Percentiles rank a stretch among this genome's conserved stretches.
phyloP scores from a whole-genome alignment of 1,140 invertebrate species.

The Pogonus chalceus region DNA sequence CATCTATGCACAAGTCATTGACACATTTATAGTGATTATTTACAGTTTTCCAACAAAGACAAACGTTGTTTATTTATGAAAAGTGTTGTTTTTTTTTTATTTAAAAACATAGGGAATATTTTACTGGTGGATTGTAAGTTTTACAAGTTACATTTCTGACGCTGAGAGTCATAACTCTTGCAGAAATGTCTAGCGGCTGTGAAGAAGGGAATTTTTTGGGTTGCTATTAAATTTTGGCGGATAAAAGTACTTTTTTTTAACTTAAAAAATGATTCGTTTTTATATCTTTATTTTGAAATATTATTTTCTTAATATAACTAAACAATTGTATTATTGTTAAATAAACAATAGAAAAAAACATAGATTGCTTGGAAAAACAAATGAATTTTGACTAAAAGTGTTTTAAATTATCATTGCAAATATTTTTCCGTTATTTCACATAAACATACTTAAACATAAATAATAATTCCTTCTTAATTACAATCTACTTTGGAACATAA shows the following conservation, averaged over 20 bases:
- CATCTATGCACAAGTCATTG: conserved; percentile 9
- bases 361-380: too few relatives aligned
- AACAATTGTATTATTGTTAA: too few relatives aligned
- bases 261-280: too few relatives aligned
- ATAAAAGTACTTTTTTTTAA: background rate
- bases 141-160: background rate
- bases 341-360: too few relatives aligned
- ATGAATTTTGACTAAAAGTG: too few relatives aligned
- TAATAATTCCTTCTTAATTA: too few relatives aligned
- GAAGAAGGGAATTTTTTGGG: background rate
- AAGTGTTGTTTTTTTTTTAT: background rate
- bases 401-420: too few relatives aligned
- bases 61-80: background rate
- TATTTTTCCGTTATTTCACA: too few relatives aligned
- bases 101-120: background rate
- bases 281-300: too few relatives aligned
- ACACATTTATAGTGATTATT: conserved; percentile 11
- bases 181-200: background rate
- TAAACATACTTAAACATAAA: too few relatives aligned
- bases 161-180: background rate
- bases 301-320: too few relatives aligned
- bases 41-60: background rate
- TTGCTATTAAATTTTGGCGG: background rate
- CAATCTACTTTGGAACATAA: too few relatives aligned
- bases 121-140: background rate